Conservation (phyloP, 1,140 invertebrate genomes). For the Leptopilina clavipes region DNA sequence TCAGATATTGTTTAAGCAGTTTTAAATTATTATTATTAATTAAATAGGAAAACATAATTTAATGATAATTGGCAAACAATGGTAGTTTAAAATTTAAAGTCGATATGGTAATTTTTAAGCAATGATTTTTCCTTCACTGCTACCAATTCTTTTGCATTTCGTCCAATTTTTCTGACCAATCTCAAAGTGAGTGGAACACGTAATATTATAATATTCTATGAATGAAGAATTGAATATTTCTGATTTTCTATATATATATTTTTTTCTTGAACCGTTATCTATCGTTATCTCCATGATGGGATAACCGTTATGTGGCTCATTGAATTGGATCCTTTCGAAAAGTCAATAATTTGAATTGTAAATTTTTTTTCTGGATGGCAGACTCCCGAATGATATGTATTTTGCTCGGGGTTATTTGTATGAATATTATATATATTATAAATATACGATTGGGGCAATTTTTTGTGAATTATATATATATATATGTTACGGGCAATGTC, state of each 20-base stretch:
- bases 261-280: background rate
- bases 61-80: too few species aligned
- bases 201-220: background rate
- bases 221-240: background rate
- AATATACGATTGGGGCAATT: too few species aligned
- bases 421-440: background rate
- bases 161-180: too few species aligned
- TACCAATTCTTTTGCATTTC: too few species aligned
- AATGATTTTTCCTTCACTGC: too few species aligned
- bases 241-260: background rate
- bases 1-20: too few species aligned
- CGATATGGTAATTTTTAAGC: too few species aligned
- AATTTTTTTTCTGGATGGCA: background rate
- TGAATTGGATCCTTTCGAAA: background rate
- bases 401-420: background rate
- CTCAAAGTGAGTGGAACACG: too few species aligned
- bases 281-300: background rate
- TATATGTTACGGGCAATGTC: too few species aligned
- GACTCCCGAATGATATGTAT: background rate
- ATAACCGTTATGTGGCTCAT: background rate
- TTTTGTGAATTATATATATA: background rate
- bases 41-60: too few species aligned
- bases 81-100: too few species aligned
- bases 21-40: too few species aligned
- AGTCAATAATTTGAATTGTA: background rate